Evolutionary conservation across 2,113 vertebrate genomes (phyloP).

Genomic region (Atractosteus spatula): DNA sequence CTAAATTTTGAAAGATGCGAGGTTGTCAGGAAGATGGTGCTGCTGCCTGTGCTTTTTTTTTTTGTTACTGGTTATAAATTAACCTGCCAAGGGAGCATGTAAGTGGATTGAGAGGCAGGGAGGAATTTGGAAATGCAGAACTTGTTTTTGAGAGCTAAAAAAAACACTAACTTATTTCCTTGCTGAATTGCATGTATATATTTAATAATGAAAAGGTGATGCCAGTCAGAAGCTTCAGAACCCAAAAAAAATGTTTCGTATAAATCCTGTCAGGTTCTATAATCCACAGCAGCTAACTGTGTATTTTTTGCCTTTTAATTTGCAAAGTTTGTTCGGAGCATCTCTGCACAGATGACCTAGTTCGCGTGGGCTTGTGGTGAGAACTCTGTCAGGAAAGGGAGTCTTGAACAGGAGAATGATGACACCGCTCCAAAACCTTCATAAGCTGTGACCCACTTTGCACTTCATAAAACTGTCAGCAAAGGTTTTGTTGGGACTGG

Average conservation of each 20-base stretch:
- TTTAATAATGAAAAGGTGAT: conserved; percentile 23
- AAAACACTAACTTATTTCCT: conserved; percentile 7
- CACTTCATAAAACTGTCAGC: conserved; percentile 20
- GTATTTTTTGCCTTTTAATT: not conserved
- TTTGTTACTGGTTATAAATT: conserved; percentile 29
- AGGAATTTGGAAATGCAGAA: conserved; percentile 28
- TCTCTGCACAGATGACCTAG: conserved; percentile 18
- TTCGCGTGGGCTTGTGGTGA: conserved; percentile 17
- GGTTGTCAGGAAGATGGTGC: conserved; percentile 20
- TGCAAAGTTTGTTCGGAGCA: not conserved
- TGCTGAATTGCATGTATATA: conserved; percentile 22
- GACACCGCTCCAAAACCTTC: conserved; percentile 23
- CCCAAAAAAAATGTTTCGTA: not conserved
- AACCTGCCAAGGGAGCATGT: conserved; percentile 27
- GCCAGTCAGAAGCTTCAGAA: conserved; percentile 3
- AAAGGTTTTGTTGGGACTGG: not conserved
- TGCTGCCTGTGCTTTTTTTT: conserved; percentile 2
- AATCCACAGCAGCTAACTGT: conserved; percentile 10
- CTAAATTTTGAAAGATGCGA: conserved; percentile 22
- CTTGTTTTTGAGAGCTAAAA: conserved; percentile 29
- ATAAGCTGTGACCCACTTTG: conserved; percentile 39
- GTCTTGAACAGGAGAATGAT: conserved; percentile 17
- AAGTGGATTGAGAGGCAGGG: conserved; percentile 26
- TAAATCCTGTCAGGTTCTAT: conserved; percentile 8
- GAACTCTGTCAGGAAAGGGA: conserved; percentile 18